These are phyloP conservation scores for Antheraea assamensis DNA, from an alignment of 2,888 invertebrate genomes.

Conservation along the genomic window DNA sequence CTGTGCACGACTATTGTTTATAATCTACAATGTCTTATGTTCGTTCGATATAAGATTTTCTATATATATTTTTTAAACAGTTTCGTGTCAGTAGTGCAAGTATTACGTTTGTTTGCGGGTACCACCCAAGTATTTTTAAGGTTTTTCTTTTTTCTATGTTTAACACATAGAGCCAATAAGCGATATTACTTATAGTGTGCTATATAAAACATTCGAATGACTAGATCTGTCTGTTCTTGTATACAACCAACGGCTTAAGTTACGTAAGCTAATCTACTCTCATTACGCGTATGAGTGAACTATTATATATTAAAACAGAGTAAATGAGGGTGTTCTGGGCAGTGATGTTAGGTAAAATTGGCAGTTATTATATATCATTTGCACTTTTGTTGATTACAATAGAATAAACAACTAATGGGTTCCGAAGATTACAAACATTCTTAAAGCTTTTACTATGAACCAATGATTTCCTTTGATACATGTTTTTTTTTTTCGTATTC, in stretches of 20 bases:
- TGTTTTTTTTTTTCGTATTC: constrained; percentile 10
- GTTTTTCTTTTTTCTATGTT: not conserved
- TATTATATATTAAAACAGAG: not conserved
- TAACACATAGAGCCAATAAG: not conserved
- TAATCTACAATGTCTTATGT: not conserved
- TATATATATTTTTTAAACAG: not conserved
- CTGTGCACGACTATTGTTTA: not conserved
- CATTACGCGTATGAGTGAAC: not conserved
- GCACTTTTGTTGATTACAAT: not conserved
- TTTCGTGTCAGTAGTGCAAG: not conserved
- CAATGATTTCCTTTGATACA: constrained; percentile 12
- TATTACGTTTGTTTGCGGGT: not conserved
- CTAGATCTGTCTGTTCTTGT: not conserved
- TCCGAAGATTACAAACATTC: not conserved
- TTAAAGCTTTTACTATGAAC: constrained; percentile 15
- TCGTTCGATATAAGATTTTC: not conserved
- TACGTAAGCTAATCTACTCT: not conserved
- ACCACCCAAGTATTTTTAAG: not conserved
- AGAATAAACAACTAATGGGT: constrained; percentile 7
- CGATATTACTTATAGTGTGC: not conserved
- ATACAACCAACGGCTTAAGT: not conserved
- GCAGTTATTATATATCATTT: not conserved
- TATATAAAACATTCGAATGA: not conserved
- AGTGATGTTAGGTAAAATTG: constrained; percentile 5
- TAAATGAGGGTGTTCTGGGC: constrained; percentile 6